A percentile compares a stretch with the other conserved stretches of the same genome.
Evolutionary conservation across 2,888 invertebrate species (phyloP).

Genomic region (Scaptomyza parva): DNA sequence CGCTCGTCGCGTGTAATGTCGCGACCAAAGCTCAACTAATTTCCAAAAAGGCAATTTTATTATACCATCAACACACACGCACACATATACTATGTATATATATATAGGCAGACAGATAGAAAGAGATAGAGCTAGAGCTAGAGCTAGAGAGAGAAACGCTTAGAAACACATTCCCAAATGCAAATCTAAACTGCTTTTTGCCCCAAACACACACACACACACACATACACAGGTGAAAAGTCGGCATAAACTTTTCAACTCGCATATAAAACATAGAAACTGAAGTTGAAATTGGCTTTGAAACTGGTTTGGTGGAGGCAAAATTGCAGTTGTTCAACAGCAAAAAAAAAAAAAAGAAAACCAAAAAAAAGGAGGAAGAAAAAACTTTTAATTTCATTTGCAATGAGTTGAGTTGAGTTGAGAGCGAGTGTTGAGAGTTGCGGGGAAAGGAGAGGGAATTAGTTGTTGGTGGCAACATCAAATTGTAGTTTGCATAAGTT

Average conservation of each 20-base stretch:
- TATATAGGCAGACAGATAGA: conserved; percentile 10
- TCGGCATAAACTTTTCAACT: conserved; percentile 62
- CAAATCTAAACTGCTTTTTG: conserved; percentile 73
- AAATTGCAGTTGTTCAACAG: conserved; percentile 29
- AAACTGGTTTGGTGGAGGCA: no score
- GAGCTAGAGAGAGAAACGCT: conserved; percentile 26
- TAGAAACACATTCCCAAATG: conserved; percentile 70
- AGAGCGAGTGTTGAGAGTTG: conserved; percentile 6
- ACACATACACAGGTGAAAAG: conserved; percentile 43
- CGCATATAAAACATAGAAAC: conserved; percentile 51
- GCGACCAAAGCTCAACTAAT: conserved; percentile 74
- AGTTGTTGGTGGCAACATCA: conserved; percentile 22
- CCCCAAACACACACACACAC: conserved; percentile 18
- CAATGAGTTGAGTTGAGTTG: conserved; percentile 54
- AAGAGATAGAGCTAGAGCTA: background rate
- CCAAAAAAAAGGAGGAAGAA: background rate
- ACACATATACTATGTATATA: conserved; percentile 34
- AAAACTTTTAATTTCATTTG: conserved; percentile 73
- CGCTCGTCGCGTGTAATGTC: conserved; percentile 33
- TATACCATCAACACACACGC: conserved; percentile 27
- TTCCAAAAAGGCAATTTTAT: conserved; percentile 76
- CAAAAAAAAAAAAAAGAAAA: conserved; percentile 4
- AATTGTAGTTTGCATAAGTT: conserved; percentile 20
- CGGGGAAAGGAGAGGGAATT: no score
- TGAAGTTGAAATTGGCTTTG: conserved; percentile 65